These are phyloP conservation scores for Phalloptychus januarius DNA, from an alignment of 2,797 vertebrate species.

Conservation along the genomic window DNA sequence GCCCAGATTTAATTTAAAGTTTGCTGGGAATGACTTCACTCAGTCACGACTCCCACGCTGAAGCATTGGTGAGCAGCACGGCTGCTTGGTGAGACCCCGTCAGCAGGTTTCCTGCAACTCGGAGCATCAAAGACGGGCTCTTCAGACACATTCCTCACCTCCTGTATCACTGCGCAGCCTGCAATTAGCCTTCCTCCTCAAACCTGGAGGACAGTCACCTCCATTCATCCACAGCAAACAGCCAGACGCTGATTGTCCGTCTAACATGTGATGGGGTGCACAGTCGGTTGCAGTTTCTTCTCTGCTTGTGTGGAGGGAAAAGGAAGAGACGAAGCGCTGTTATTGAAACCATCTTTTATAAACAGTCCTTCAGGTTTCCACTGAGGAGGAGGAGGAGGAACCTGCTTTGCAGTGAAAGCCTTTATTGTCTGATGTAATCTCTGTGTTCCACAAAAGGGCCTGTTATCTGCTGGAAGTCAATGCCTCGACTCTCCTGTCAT, in stretches of 20 bases:
- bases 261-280: slow-evolving; percentile 45
- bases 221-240: slow-evolving; percentile 55
- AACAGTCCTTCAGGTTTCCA: slow-evolving; percentile 26
- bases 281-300: slow-evolving; percentile 62
- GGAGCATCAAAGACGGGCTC: slow-evolving; percentile 44
- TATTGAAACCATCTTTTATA: slow-evolving; percentile 38
- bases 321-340: slow-evolving; percentile 21
- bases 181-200: slow-evolving; percentile 67
- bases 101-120: slow-evolving; percentile 33
- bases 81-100: slow-evolving; percentile 32
- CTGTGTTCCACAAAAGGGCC: slow-evolving; percentile 2
- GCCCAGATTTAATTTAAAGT: slow-evolving; percentile 1
- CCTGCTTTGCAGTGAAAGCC: slow-evolving; percentile 16
- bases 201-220: slow-evolving; percentile 54
- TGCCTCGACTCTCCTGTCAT: neutral
- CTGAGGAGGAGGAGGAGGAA: slow-evolving; percentile 16
- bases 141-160: slow-evolving; percentile 71
- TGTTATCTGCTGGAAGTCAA: slow-evolving; percentile 10
- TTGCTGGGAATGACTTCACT: slow-evolving; percentile 37
- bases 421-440: slow-evolving; percentile 16
- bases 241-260: slow-evolving; percentile 41
- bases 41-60: slow-evolving; percentile 27
- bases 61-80: slow-evolving; percentile 18
- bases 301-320: slow-evolving; percentile 53
- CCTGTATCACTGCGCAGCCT: slow-evolving; percentile 68